Conservation (phyloP, 2,797 vertebrate species). For the Pangasius sanitwongsei region DNA sequence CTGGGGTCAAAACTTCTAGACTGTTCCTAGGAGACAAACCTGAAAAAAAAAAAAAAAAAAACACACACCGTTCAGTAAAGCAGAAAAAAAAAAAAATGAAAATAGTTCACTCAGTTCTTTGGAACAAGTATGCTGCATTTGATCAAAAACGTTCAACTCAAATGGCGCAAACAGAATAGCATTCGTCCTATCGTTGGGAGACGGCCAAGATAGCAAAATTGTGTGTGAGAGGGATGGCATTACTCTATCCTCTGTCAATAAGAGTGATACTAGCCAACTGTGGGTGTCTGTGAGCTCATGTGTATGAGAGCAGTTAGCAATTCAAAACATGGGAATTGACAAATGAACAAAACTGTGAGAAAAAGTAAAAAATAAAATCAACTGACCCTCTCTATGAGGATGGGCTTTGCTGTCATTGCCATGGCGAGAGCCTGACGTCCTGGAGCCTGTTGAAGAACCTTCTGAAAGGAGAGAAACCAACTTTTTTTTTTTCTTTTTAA, state of each 20-base stretch:
- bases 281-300: background rate
- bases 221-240: background rate
- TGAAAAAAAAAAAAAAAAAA: conserved; percentile 56
- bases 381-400: conserved; percentile 89
- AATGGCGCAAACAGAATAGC: background rate
- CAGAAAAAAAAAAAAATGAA: background rate
- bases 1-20: conserved; percentile 91
- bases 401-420: conserved; percentile 88
- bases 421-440: conserved; percentile 83
- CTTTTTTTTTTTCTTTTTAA: background rate
- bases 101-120: background rate
- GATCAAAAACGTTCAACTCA: background rate
- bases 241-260: background rate
- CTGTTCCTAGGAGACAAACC: conserved; percentile 94
- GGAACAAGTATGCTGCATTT: background rate
- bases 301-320: background rate
- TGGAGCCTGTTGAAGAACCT: conserved; percentile 81
- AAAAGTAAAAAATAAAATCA: background rate
- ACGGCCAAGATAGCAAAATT: background rate
- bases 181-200: background rate
- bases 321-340: background rate
- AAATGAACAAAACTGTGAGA: background rate
- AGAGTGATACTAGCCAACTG: no score
- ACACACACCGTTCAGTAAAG: background rate
- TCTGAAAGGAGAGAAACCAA: conserved; percentile 71